phyloP scores from a whole-genome alignment of 1,140 invertebrate genomes.

The Brachionus manjavacas region DNA sequence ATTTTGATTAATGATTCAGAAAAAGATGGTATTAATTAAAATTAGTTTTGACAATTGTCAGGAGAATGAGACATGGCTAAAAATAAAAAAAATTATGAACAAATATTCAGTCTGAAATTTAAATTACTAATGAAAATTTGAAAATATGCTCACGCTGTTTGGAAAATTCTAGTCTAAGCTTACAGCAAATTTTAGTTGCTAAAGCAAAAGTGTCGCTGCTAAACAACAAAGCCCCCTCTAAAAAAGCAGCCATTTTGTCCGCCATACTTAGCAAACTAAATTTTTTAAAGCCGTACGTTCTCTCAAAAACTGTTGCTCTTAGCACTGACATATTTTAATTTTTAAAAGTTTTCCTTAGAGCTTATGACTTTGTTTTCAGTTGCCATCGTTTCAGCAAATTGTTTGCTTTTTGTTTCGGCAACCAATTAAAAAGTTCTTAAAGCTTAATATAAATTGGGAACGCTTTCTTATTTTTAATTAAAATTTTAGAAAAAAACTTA shows the following conservation, averaged over 20 bases:
- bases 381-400: conserved; percentile 13
- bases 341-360: not conserved
- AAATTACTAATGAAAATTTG: not conserved
- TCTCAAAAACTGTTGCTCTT: not conserved
- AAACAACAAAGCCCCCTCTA: not conserved
- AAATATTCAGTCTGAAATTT: not conserved
- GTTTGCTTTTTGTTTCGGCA: not conserved
- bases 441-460: conserved; percentile 4
- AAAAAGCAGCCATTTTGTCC: not conserved
- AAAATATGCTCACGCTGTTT: not conserved
- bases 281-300: not conserved
- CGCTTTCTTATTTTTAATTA: not conserved
- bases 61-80: not conserved
- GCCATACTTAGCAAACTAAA: not conserved
- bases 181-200: not conserved
- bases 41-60: not conserved
- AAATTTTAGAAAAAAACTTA: conserved; percentile 30
- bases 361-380: not conserved
- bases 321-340: not conserved
- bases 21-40: not conserved
- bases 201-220: not conserved
- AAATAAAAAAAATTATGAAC: not conserved
- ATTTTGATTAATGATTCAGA: too few relatives aligned
- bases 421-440: not conserved
- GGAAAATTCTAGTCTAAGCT: not conserved